A percentile compares a stretch with the other conserved stretches of the same genome.
Conservation (phyloP, 1,140 invertebrate species). For the Lordiphosa collinella region DNA sequence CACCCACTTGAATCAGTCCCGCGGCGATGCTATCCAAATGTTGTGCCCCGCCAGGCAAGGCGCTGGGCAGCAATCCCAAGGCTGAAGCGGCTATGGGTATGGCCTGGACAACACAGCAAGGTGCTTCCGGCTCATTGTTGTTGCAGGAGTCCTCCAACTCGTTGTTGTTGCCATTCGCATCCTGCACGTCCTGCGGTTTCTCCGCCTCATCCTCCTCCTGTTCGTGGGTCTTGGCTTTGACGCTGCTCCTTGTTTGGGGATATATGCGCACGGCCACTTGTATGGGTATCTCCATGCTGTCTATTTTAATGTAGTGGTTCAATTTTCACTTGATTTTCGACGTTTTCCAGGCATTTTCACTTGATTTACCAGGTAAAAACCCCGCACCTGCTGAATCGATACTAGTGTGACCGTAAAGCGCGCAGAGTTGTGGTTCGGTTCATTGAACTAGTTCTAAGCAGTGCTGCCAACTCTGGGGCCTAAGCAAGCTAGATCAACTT, state of each 20-base stretch:
- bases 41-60: constrained; percentile 46
- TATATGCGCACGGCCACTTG: constrained; percentile 83
- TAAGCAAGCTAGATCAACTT: too few relatives aligned
- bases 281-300: constrained; percentile 82
- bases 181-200: constrained; percentile 20
- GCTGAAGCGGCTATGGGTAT: constrained; percentile 81
- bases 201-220: neutral
- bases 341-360: constrained; percentile 40
- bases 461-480: too few relatives aligned
- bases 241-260: constrained; percentile 78
- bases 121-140: constrained; percentile 72
- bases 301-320: constrained; percentile 5
- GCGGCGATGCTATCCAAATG: constrained; percentile 62
- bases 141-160: constrained; percentile 38
- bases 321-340: constrained; percentile 33
- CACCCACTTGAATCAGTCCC: constrained; percentile 68
- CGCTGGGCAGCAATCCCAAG: constrained; percentile 77
- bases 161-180: constrained; percentile 37
- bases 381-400: constrained; percentile 30
- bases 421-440: neutral
- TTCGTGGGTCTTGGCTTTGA: constrained; percentile 40
- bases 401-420: constrained; percentile 12
- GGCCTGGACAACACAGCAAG: constrained; percentile 83
- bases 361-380: constrained; percentile 15
- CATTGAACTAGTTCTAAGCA: too few relatives aligned